Percentiles rank a stretch among this genome's conserved stretches.
These are phyloP conservation scores for Nephrotoma appendiculata DNA, from an alignment of 2,888 invertebrate species.

Conservation along the genomic window DNA sequence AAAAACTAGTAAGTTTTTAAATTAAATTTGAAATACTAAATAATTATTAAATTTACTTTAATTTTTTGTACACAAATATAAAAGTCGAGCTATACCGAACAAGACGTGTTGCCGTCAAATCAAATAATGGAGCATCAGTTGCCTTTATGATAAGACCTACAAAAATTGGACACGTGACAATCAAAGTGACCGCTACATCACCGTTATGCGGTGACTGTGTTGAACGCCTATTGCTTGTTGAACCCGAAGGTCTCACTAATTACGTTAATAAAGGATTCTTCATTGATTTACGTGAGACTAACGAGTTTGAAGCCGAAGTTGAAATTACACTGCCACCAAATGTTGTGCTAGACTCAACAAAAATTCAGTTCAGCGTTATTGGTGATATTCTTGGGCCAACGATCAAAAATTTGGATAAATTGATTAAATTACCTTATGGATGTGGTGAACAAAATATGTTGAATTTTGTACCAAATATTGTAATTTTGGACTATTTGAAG, in stretches of 20 bases:
- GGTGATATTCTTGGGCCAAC: conserved; percentile 67
- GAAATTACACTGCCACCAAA: conserved; percentile 43
- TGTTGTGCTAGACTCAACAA: conserved; percentile 56
- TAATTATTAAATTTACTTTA: neutral
- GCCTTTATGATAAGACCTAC: conserved; percentile 73
- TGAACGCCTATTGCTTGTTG: conserved; percentile 54
- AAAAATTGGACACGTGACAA: conserved; percentile 51
- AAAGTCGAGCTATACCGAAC: conserved; percentile 62
- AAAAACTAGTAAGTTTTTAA: conserved; percentile 39
- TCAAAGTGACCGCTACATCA: conserved; percentile 64
- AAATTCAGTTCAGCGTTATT: conserved; percentile 53
- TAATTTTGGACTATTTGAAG: conserved; percentile 49
- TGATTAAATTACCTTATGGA: conserved; percentile 66
- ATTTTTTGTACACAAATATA: conserved; percentile 23
- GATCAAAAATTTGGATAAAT: conserved; percentile 56
- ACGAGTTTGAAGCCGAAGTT: conserved; percentile 47
- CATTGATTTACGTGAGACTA: conserved; percentile 47
- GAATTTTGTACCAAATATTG: conserved; percentile 53
- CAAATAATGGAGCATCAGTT: conserved; percentile 60
- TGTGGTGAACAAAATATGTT: conserved; percentile 54
- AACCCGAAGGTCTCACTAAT: conserved; percentile 67
- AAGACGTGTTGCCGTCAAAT: conserved; percentile 48
- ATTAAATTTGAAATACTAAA: neutral
- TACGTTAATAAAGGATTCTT: conserved; percentile 58
- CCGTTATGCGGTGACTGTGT: conserved; percentile 66